Evolutionary conservation across 2,113 vertebrate genomes (phyloP).

Genomic region (Vanacampus margaritifer): DNA sequence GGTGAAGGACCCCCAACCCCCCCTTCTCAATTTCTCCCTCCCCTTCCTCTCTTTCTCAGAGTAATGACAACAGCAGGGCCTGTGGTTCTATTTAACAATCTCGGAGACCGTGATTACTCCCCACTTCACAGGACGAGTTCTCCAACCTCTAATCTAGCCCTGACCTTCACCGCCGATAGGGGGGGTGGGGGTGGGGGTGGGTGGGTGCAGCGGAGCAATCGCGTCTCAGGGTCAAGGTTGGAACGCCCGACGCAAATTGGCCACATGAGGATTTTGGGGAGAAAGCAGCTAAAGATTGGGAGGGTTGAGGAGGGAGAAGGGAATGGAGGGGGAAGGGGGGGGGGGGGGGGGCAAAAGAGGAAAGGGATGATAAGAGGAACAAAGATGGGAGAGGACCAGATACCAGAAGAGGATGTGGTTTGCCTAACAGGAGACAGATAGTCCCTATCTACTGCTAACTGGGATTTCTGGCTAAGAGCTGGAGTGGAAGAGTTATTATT

Average conservation of each 20-base stretch:
- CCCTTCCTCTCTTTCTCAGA: constrained; percentile 41
- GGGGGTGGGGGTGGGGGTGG: background rate
- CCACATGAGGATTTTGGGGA: constrained; percentile 45
- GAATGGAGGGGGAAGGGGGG: background rate
- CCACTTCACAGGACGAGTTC: constrained; percentile 67
- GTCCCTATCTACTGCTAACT: constrained; percentile 36
- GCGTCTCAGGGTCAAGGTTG: constrained; percentile 52
- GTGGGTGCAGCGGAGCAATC: background rate
- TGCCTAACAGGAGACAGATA: constrained; percentile 33
- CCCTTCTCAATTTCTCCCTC: constrained; percentile 32
- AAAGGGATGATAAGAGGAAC: constrained; percentile 33
- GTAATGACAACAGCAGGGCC: constrained; percentile 63
- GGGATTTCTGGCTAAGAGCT: constrained; percentile 29
- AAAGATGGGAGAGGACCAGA: constrained; percentile 37
- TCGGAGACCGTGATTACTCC: constrained; percentile 60
- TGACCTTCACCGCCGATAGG: constrained; percentile 57
- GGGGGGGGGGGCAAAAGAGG: constrained; percentile 20
- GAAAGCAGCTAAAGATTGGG: constrained; percentile 31
- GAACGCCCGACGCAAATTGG: constrained; percentile 50
- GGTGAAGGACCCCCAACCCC: constrained; percentile 43
- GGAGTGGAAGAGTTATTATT: constrained; percentile 41
- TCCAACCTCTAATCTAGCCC: constrained; percentile 62
- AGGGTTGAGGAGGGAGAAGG: constrained; percentile 14
- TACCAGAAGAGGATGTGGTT: constrained; percentile 42
- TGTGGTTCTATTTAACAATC: constrained; percentile 68